Evolutionary conservation across 2,888 invertebrate genomes (phyloP), one percentile per base, ranked within the genome.

Genomic region (Ichneumoninae sp.): DNA sequence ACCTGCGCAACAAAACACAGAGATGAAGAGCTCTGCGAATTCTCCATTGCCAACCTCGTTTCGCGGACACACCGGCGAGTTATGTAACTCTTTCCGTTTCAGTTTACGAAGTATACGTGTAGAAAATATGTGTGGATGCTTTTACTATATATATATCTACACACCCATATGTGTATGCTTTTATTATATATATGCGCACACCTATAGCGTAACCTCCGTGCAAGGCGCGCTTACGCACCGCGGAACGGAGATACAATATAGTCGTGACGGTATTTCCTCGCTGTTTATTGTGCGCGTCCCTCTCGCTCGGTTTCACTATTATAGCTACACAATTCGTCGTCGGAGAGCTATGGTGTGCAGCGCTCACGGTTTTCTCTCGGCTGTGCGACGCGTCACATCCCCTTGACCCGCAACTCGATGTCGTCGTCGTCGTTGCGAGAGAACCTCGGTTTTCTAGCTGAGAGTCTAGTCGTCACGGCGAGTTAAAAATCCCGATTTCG

Each of bases 321-420:
- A 57, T 57, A 44, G 57, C 52, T 70, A 22, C 57, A 47, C 30
- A 71, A 70, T 80, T 83, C 70, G 57, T 83, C 76, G 47, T 40
- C 40, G 5, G 62, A 40, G 62, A 79, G n/a, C 44, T 76, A 65
- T 54, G 16, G 50, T 52, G 66, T 52, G 60, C 71, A 36, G 44
- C 83, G 69, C 71, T 69, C 77, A 69, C 69, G 74, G 77, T 84
- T 84, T 84, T 84, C 84, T 84, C 80, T 80, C 77, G 65, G 77
- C 72, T 74, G 65, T 40, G 50, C 80, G 74, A 62, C 74, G 76
- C 68, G 72, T 72, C 72, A 69, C 57, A 77, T 84, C 72, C 80
- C 80, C 77, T 84, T 84, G 84, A 84, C 84, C 84, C 74, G 80
- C 44, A 78, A 80, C 47, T 50, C 75, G 70, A 62, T 69, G 44